Evolutionary conservation across 1,140 invertebrate species (phyloP), one percentile per base, ranked within the genome.

Genomic region (Temnothorax curvispinosus): DNA sequence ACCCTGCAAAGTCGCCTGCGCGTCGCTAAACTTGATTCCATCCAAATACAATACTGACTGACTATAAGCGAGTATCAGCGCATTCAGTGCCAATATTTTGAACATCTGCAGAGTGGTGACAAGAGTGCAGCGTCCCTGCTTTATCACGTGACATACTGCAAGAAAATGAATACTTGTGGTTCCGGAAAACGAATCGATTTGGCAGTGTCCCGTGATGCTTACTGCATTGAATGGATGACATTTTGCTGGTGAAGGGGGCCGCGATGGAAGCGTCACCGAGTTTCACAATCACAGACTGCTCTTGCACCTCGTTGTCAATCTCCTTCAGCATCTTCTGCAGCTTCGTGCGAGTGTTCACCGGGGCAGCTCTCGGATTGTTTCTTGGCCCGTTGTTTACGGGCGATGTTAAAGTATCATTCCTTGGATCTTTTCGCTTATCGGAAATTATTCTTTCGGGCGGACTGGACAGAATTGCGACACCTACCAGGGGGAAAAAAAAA

Each of bases 71-170:
- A 99, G 96, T 81, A 99, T 98, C 0, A 99, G 96, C 0, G 99
- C 99, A 95, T 99, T 99, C n/a, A 99, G 95, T 0, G 99, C 99
- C 54, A 99, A 96, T 90, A 99, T 99, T 96, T 99, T 99, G 95
- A 99, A 99, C 99, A 99, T 99, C 95, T 99, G 99, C 58, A 99
- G 96, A 0, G 99, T 99, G 1, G 99, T 99, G 0, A 99, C 99
- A 56, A 99, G 95, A 0, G 99, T 99, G 95, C 99, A 99, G 52
- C 99, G 97, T 6, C 99, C 99, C 96, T 99, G 99, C 93, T 99
- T 99, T 88, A 99, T 99, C 35, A 99, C 98, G 95, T 99, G 98
- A 93, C 99, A 99, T 93, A 99, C 99, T 99, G 96, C 84, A 96
- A 96, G 90, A 2, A 62, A 9, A 90, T 15, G 69, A 76, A 41